Conservation (phyloP, 2,797 vertebrate species). For the Cottoperca gobio region DNA sequence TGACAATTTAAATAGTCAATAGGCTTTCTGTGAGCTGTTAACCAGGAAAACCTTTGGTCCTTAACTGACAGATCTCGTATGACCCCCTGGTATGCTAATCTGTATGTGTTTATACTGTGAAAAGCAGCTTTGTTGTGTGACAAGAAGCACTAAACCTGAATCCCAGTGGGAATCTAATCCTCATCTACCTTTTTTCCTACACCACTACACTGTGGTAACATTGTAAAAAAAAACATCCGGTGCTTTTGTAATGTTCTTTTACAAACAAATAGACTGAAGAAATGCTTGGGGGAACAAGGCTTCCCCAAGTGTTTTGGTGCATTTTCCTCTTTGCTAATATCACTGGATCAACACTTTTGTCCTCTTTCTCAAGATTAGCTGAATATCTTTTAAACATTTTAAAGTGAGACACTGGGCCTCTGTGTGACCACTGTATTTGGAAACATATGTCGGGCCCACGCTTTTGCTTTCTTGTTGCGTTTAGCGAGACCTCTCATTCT, state of each 20-base stretch:
- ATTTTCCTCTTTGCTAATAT: background rate
- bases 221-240: background rate
- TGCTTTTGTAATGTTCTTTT: background rate
- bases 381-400: too few species aligned
- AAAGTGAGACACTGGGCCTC: too few species aligned
- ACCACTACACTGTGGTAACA: background rate
- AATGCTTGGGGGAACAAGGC: background rate
- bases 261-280: background rate
- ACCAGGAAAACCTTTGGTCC: background rate
- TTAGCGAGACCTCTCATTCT: too few species aligned
- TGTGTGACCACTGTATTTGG: too few species aligned
- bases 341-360: background rate
- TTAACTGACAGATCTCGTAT: background rate
- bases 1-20: background rate
- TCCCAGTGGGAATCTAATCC: background rate
- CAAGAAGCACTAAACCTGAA: constrained; percentile 15
- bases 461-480: too few species aligned
- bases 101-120: constrained; percentile 37
- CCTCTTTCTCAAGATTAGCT: background rate
- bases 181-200: background rate
- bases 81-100: background rate
- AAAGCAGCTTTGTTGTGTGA: constrained; percentile 46
- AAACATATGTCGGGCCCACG: too few species aligned
- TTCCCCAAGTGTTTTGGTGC: background rate
- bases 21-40: background rate